These are phyloP conservation scores for Eunapius fragilis DNA, from an alignment of 37 sponge, comb jelly and placozoan species.

Conservation along the genomic window DNA sequence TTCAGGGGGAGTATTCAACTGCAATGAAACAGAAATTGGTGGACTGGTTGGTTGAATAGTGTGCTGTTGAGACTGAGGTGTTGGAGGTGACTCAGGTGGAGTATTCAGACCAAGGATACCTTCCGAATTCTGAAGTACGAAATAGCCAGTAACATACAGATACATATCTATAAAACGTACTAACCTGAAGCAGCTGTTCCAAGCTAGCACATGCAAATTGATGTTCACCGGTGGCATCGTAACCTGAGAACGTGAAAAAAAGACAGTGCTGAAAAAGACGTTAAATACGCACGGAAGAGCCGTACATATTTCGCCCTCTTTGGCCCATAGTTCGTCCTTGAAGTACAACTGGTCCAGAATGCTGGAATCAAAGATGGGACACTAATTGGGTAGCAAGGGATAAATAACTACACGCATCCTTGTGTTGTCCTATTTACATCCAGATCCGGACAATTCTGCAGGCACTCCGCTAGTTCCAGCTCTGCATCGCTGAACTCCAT, in stretches of 20 bases:
- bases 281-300: too few relatives aligned
- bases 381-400: not conserved
- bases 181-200: not conserved
- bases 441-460: conserved; percentile 45
- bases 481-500: conserved; percentile 18
- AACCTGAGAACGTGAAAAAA: not conserved
- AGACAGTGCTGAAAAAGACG: too few relatives aligned
- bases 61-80: not conserved
- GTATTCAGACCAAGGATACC: conserved; percentile 30
- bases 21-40: not conserved
- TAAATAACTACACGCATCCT: too few relatives aligned
- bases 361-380: conserved; percentile 24
- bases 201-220: not conserved
- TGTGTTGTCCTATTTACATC: conserved; percentile 29
- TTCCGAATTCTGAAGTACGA: conserved; percentile 5
- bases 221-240: not conserved
- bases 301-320: not conserved
- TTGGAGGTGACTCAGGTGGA: conserved; percentile 53
- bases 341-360: conserved; percentile 18
- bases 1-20: not conserved
- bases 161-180: not conserved
- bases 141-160: not conserved
- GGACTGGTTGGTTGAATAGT: not conserved
- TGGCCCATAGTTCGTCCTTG: conserved; percentile 36
- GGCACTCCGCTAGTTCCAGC: conserved; percentile 38